Percentiles rank a stretch among this genome's conserved stretches.
phyloP scores from a whole-genome alignment of 2,113 vertebrate genomes.

The Clarias magur region DNA sequence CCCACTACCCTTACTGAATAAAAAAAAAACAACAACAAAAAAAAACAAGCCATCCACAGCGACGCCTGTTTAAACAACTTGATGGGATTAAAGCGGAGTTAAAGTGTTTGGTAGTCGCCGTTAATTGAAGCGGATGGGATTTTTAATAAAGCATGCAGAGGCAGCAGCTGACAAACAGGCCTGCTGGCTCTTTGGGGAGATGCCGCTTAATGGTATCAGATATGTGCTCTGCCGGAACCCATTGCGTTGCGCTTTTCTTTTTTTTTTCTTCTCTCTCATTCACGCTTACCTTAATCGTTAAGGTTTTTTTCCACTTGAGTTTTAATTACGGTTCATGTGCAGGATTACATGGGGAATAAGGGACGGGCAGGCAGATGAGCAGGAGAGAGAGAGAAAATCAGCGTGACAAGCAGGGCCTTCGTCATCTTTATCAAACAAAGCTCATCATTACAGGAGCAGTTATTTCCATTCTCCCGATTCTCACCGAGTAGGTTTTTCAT shows the following conservation, averaged over 20 bases:
- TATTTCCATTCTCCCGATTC: conserved; percentile 4
- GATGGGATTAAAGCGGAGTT: conserved; percentile 76
- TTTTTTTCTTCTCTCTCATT: conserved; percentile 44
- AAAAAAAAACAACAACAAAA: conserved; percentile 25
- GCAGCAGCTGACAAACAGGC: conserved; percentile 80
- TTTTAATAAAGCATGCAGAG: conserved; percentile 79
- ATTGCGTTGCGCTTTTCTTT: conserved; percentile 67
- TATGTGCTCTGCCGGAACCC: conserved; percentile 75
- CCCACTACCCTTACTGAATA: neutral
- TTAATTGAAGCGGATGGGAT: conserved; percentile 80
- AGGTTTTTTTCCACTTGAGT: conserved; percentile 66
- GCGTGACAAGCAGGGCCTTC: conserved; percentile 39
- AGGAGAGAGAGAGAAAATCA: conserved; percentile 29
- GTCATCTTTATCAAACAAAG: conserved; percentile 33
- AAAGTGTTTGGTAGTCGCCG: conserved; percentile 74
- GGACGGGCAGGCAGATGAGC: conserved; percentile 43
- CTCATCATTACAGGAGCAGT: conserved; percentile 18
- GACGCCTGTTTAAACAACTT: conserved; percentile 72
- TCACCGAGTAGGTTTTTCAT: neutral
- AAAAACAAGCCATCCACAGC: conserved; percentile 59
- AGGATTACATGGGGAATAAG: conserved; percentile 48
- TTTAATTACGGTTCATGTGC: conserved; percentile 58
- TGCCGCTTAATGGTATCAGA: conserved; percentile 77
- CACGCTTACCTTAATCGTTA: conserved; percentile 66
- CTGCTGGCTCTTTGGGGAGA: conserved; percentile 74